These are phyloP conservation scores for Malacoraja senta DNA, from an alignment of 2,797 vertebrate species.

Conservation along the genomic window DNA sequence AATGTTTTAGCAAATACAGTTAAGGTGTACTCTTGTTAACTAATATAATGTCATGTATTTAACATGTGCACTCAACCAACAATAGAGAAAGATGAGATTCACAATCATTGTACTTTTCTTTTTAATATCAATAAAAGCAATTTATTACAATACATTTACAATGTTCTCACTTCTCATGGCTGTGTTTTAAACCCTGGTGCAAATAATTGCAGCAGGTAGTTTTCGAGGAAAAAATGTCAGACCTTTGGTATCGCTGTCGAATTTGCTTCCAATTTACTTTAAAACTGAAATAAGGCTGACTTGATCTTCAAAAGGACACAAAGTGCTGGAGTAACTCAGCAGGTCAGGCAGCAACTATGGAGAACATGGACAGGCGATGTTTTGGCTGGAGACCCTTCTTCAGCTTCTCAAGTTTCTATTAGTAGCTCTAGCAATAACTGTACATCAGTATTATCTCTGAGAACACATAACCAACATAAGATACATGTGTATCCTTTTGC, in stretches of 20 bases:
- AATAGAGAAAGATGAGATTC: constrained; percentile 60
- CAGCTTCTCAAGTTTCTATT: too few species aligned
- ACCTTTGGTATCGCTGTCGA: neutral
- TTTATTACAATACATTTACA: constrained; percentile 60
- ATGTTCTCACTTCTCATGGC: neutral
- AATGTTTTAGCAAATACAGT: constrained; percentile 68
- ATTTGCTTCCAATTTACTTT: neutral
- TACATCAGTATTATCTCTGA: constrained; percentile 47
- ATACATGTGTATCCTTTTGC: constrained; percentile 45
- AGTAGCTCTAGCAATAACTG: constrained; percentile 50
- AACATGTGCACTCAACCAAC: constrained; percentile 67
- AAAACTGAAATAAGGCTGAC: neutral
- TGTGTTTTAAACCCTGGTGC: neutral
- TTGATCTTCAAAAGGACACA: neutral
- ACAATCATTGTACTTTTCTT: constrained; percentile 58
- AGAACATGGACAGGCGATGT: too few species aligned
- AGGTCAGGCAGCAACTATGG: too few species aligned
- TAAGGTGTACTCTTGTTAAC: constrained; percentile 43
- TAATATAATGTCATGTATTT: constrained; percentile 60
- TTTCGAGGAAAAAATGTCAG: neutral
- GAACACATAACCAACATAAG: constrained; percentile 46
- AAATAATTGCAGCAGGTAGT: neutral
- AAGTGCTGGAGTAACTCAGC: too few species aligned
- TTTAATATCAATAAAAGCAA: constrained; percentile 75
- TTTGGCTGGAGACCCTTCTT: too few species aligned